Evolutionary conservation across 2,797 vertebrate genomes (phyloP), one percentile per base, ranked within the genome.

Genomic region (Sciaenops ocellatus): DNA sequence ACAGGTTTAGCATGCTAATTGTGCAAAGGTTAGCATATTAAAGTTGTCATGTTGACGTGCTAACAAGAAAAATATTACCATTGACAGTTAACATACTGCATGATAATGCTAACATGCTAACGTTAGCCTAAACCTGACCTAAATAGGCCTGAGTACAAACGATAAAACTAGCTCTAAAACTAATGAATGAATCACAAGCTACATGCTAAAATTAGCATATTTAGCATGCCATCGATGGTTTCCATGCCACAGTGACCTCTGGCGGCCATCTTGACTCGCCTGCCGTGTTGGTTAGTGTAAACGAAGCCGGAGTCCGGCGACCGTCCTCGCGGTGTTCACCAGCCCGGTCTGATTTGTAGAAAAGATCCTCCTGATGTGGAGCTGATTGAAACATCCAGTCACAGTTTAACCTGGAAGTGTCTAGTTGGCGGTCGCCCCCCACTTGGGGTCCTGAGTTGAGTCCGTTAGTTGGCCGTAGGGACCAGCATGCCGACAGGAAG

Each of bases 401-500:
- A 46, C 52, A 75, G 67, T 68, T 52, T 34, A 12, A 64, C 28
- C 52, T 63, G 41, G 54, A 17, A 28, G 48, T 22, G 78, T 67
- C 69, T 41, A 38, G 50, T 55, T 6, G 7, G 30, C 28, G 3
- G n/a, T 6, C 42, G 7, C 20, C 61, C 46, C 22, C 18, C n/a
- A 60, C 61, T 48, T 3, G 16, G 41, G 46, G 84, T 87, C 85
- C 85, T 93, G 93, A 94, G 92, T 82, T 75, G 61, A 76, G 76
- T 0, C 91, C 82, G 76, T 88, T 91, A 96, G 83, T 93, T 94
- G 69, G 92, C 83, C 60, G 91, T 2, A 0, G 96, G 90, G 47
- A 93, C 89, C 9, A 93, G 91, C 63, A 96, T 81, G 47, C 95
- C 88, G 20, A 96, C 88, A 24, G 95, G 86, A 70, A 94, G 81